These are phyloP conservation scores for Porites australiensis DNA, from an alignment of 64 coral and sea anemone species.

Conservation along the genomic window DNA sequence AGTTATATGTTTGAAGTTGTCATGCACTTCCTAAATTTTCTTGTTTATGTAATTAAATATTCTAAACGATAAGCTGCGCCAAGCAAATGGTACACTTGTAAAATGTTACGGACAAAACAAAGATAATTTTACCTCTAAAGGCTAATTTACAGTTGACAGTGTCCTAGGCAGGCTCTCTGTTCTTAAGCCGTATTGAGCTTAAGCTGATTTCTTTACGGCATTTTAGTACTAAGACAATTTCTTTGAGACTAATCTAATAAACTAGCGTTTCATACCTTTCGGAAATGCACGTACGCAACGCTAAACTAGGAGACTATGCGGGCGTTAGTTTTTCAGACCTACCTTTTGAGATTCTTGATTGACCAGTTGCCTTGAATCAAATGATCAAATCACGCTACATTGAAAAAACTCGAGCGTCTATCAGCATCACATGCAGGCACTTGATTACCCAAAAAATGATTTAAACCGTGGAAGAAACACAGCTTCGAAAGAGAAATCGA, in stretches of 20 bases:
- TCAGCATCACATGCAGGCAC: neutral
- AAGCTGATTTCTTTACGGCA: constrained; percentile 36
- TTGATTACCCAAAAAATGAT: neutral
- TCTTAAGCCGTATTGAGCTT: neutral
- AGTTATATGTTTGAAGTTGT: neutral
- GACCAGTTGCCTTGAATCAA: neutral
- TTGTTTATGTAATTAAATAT: constrained; percentile 38
- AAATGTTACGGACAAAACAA: neutral
- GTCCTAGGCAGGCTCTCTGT: neutral
- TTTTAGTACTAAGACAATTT: constrained; percentile 13
- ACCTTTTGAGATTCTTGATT: neutral
- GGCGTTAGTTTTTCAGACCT: neutral
- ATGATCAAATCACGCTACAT: neutral
- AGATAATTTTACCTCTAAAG: neutral
- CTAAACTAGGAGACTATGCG: neutral
- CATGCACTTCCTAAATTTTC: neutral
- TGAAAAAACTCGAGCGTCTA: no score
- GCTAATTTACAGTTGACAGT: neutral
- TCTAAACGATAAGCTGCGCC: neutral
- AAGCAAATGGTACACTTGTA: neutral
- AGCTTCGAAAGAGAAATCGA: neutral
- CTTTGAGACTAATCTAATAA: neutral
- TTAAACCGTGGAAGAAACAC: neutral
- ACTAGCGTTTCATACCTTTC: neutral
- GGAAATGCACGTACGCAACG: constrained; percentile 26